phyloP scores from a whole-genome alignment of 2,888 invertebrate genomes.

The Ectemnius cavifrons region DNA sequence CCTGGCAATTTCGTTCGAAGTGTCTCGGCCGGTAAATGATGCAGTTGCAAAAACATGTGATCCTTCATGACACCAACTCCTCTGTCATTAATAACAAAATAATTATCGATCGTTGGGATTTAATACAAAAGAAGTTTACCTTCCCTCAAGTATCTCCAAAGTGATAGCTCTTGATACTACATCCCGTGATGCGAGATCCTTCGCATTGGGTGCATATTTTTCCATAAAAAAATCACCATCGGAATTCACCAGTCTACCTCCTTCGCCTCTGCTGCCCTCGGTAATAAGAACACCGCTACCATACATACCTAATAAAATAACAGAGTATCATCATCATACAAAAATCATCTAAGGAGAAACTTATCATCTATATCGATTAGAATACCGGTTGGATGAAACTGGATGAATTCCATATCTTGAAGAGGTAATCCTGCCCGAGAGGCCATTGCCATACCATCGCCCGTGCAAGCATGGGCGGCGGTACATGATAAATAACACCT shows the following conservation, averaged over 20 bases:
- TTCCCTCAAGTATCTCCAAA: slow-evolving; percentile 95
- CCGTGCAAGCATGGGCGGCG: slow-evolving; percentile 98
- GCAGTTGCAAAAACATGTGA: slow-evolving; percentile 94
- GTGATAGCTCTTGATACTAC: slow-evolving; percentile 98
- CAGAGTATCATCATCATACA: not conserved
- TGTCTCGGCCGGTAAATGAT: slow-evolving; percentile 95
- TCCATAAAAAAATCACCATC: slow-evolving; percentile 99
- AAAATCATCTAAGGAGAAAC: not conserved
- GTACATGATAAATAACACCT: slow-evolving; percentile 95
- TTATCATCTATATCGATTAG: not conserved
- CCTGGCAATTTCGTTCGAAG: slow-evolving; percentile 90
- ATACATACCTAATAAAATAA: slow-evolving; percentile 86
- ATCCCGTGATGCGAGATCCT: slow-evolving; percentile 98
- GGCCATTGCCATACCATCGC: slow-evolving; percentile 97
- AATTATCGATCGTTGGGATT: not conserved
- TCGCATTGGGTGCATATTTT: slow-evolving; percentile 97
- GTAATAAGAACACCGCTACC: slow-evolving; percentile 99
- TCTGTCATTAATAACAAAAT: slow-evolving; percentile 77
- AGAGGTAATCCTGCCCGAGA: slow-evolving; percentile 94
- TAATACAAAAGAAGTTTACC: slow-evolving; percentile 63
- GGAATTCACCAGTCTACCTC: slow-evolving; percentile 95
- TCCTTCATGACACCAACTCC: slow-evolving; percentile 97
- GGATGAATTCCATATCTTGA: slow-evolving; percentile 99
- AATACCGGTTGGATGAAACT: slow-evolving; percentile 97
- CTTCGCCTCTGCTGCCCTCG: slow-evolving; percentile 97